These are phyloP conservation scores for Hypothenemus hampei DNA, from an alignment of 1,140 invertebrate genomes.

Conservation along the genomic window DNA sequence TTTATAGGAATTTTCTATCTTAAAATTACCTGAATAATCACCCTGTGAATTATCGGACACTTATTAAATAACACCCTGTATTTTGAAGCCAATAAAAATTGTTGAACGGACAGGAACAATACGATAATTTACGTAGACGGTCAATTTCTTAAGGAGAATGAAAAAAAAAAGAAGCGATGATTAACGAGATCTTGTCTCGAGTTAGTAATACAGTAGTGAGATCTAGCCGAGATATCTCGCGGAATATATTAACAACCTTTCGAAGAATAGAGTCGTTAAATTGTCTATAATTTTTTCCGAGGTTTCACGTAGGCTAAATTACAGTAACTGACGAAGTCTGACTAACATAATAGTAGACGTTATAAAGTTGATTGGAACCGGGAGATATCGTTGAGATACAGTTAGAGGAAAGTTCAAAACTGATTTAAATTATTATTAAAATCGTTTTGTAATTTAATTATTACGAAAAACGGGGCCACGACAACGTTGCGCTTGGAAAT, in stretches of 20 bases:
- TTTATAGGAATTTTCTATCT: too few relatives aligned
- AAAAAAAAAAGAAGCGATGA: conserved; percentile 26
- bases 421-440: conserved; percentile 1
- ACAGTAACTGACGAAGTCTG: conserved; percentile 13
- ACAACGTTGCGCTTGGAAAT: too few relatives aligned
- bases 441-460: too few relatives aligned
- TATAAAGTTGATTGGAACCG: conserved; percentile 7
- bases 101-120: too few relatives aligned
- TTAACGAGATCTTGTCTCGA: conserved; percentile 28
- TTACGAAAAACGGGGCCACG: too few relatives aligned
- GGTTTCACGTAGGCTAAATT: conserved; percentile 16
- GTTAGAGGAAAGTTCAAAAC: conserved; percentile 8
- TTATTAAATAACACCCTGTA: too few relatives aligned
- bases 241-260: conserved; percentile 24
- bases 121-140: conserved; percentile 18
- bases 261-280: conserved; percentile 30
- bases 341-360: conserved; percentile 15
- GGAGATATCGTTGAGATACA: conserved; percentile 5
- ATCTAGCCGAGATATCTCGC: conserved; percentile 20
- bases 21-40: too few relatives aligned
- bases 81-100: too few relatives aligned
- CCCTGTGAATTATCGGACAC: too few relatives aligned
- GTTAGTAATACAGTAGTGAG: conserved; percentile 27
- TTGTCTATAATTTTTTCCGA: conserved; percentile 21
- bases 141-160: conserved; percentile 23